Evolutionary conservation across 2,888 invertebrate species (phyloP), one percentile per base, ranked within the genome.

Genomic region (Watsonalla binaria): DNA sequence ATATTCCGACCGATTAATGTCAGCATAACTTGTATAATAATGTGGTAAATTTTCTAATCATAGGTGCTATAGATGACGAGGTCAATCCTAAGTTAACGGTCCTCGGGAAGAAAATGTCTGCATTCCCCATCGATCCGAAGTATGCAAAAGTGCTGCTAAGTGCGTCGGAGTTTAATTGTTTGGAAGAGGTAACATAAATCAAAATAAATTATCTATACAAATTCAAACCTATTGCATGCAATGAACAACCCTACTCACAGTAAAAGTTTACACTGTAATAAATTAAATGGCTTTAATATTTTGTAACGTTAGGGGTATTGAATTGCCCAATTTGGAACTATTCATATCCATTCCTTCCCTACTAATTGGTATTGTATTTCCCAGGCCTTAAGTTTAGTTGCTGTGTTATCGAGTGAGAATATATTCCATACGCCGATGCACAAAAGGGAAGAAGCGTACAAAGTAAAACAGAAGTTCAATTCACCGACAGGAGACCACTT

Each of bases 401-500:
- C 99, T 0, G 85, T 98, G 49, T 85, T 99, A 54, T 97, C 98
- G 6, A 95, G 96, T 56, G 99, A 99, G 82, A 95, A 95, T 57
- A 92, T 99, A 51, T 95, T 97, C 69, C 90, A 94, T 58, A 94
- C 94, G 51, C 94, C 95, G 52, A 91, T 93, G 59, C 92, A 94
- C 47, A 96, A 96, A 84, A 91, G 95, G 54, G 96, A 96, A 65
- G 94, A 96, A 76, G 96, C 96, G 0, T 75, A 93, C 42, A 92
- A 93, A 64, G 94, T 94, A 0, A 92, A 94, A 67, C 93, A 93
- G 69, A 97, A 97, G 84, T 98, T 98, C 80, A 82, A 93, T 54
- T 96, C 97, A 0, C 92, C 94, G 15, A 93, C 96, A 63, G 99
- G 99, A 9, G 99, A 99, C 84, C 98, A 98, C 76, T 91, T 99